Evolutionary conservation across 1,140 invertebrate genomes (phyloP).

Genomic region (Drosophila jambulina): DNA sequence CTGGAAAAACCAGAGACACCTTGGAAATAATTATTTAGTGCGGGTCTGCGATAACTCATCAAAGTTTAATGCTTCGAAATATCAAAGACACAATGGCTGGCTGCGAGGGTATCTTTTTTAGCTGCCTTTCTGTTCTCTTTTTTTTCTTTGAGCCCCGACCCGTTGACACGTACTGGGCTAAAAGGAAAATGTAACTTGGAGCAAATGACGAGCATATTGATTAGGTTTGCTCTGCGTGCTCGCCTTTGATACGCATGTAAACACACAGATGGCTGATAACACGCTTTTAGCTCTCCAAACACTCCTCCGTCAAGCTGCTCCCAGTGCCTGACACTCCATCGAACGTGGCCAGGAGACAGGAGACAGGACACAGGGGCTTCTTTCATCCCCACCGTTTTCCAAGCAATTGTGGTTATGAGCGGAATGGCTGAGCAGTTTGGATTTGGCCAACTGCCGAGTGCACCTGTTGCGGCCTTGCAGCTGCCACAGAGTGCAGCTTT

Average conservation of each 20-base stretch:
- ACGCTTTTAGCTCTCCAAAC: conserved; percentile 73
- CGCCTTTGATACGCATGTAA: conserved; percentile 69
- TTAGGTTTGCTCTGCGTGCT: conserved; percentile 65
- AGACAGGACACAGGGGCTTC: neutral
- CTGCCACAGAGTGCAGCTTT: conserved; percentile 26
- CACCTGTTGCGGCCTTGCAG: conserved; percentile 42
- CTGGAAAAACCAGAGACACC: conserved; percentile 44
- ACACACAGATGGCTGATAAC: conserved; percentile 77
- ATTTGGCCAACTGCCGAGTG: conserved; percentile 28
- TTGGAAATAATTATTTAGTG: conserved; percentile 74
- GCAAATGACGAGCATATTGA: conserved; percentile 82
- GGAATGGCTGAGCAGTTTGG: conserved; percentile 40
- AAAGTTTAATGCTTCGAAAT: conserved; percentile 70
- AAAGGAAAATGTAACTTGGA: conserved; percentile 76
- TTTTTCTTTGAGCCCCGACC: conserved; percentile 40
- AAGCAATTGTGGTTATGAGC: conserved; percentile 39
- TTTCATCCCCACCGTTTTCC: neutral
- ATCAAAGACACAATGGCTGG: conserved; percentile 58
- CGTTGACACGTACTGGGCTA: conserved; percentile 82
- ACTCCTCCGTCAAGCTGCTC: conserved; percentile 52
- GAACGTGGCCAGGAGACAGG: conserved; percentile 35
- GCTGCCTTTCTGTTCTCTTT: neutral
- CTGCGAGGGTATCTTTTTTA: conserved; percentile 3
- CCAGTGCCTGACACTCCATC: conserved; percentile 57
- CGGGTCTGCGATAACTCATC: conserved; percentile 70